Evolutionary conservation across 2,888 invertebrate genomes (phyloP), one percentile per base, ranked within the genome.

Genomic region (Drosophila algonquin): DNA sequence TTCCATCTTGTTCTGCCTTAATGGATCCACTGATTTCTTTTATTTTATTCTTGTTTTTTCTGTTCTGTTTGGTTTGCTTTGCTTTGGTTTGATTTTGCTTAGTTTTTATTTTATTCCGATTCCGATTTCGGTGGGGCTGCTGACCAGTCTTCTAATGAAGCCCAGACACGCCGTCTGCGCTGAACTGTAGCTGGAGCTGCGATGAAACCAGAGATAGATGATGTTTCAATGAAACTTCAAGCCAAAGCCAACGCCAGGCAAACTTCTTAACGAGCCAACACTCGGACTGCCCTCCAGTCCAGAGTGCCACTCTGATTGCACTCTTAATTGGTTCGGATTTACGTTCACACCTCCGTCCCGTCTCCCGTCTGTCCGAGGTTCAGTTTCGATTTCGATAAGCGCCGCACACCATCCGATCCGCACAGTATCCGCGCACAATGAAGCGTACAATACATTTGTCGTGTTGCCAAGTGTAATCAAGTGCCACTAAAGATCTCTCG

Each of bases 401-500:
- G 45, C 55, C 46, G 45, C 55, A 51, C 73, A 59, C 73, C 46
- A 59, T 40, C 40, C 40, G 14, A 59, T n/a, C 40, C 40, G 14
- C 35, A 35, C 35, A 30, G 8, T 30, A 30, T 24, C 30, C 7
- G 30, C 7, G 30, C 30, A 35, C 58, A 68, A 48, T 52, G 62
- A 48, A 47, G 46, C 46, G 46, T 55, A 50, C 45, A 60, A 62
- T 52, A 62, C 63, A 63, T 40, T 60, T 71, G 63, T 71, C 57
- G 70, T 73, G 65, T 62, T 73, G 78, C 78, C 81, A 69, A 84
- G 87, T 78, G 80, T 84, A 84, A 84, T 84, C 83, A 84, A 84
- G 83, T 84, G 79, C 75, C 83, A 80, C 72, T 78, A 76, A 87
- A 81, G 84, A 83, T 84, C 80, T 81, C 87, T 84, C 73, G 83